A percentile compares a stretch with the other conserved stretches of the same genome.
Evolutionary conservation across 2,113 vertebrate species (phyloP).

Genomic region (Dipodomys spectabilis): DNA sequence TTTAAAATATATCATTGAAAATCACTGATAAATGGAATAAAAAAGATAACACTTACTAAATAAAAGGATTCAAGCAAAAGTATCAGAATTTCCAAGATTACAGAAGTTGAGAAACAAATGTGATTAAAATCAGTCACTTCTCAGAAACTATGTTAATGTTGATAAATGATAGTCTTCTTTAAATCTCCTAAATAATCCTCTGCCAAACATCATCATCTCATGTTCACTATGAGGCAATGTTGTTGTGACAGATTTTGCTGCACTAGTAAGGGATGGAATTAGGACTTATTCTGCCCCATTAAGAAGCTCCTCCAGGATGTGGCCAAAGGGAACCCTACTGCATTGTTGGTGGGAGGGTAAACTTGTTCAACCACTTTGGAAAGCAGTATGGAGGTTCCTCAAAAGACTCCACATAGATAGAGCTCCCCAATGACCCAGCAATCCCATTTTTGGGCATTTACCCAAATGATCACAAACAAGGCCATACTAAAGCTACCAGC

Average conservation of each 20-base stretch:
- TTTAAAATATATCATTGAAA: constrained; percentile 3
- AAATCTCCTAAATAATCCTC: not conserved
- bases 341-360: too few relatives aligned
- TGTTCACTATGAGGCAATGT: not conserved
- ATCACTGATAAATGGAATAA: not conserved
- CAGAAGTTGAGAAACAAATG: not conserved
- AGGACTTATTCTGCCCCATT: not conserved
- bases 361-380: too few relatives aligned
- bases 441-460: too few relatives aligned
- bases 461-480: too few relatives aligned
- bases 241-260: not conserved
- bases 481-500: too few relatives aligned
- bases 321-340: too few relatives aligned
- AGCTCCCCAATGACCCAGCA: too few relatives aligned
- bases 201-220: not conserved
- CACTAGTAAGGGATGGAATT: not conserved
- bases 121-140: not conserved
- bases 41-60: not conserved
- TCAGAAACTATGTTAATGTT: not conserved
- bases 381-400: too few relatives aligned
- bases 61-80: not conserved
- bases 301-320: not conserved
- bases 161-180: not conserved
- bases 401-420: too few relatives aligned
- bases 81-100: not conserved